Conservation (phyloP, 2,113 vertebrate species). For the Corythoichthys intestinalis region DNA sequence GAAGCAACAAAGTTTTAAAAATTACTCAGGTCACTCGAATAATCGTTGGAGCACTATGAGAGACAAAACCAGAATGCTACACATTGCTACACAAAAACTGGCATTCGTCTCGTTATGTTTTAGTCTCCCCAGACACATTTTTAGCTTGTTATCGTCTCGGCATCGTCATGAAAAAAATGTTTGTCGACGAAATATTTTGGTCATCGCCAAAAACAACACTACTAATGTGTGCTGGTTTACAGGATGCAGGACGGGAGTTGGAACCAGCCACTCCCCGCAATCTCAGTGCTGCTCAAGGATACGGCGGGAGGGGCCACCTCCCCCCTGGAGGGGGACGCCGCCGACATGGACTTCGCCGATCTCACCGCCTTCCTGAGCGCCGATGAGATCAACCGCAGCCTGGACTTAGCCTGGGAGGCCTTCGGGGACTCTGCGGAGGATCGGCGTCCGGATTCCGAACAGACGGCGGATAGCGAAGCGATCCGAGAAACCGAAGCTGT, state of each 20-base stretch:
- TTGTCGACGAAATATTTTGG: not conserved
- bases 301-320: slow-evolving; percentile 52
- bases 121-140: too few species aligned
- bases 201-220: too few species aligned
- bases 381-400: slow-evolving; percentile 89
- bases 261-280: slow-evolving; percentile 68
- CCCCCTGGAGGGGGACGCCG: slow-evolving; percentile 65
- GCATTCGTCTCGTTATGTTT: too few species aligned
- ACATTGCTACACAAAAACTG: too few species aligned
- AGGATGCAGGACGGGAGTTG: slow-evolving; percentile 82
- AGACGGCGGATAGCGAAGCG: slow-evolving; percentile 17
- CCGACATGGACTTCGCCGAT: slow-evolving; percentile 77
- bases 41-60: too few species aligned
- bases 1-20: too few species aligned
- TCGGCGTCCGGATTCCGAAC: slow-evolving; percentile 53
- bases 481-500: slow-evolving; percentile 41
- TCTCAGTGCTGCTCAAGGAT: slow-evolving; percentile 71
- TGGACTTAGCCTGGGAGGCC: slow-evolving; percentile 87
- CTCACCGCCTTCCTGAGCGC: slow-evolving; percentile 90
- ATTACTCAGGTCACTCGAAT: too few species aligned
- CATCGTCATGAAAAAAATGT: too few species aligned
- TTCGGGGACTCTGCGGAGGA: slow-evolving; percentile 66
- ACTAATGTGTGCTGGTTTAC: slow-evolving; percentile 57
- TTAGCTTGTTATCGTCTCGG: too few species aligned
- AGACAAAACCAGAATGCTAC: too few species aligned